These are phyloP conservation scores for Streptopelia turtur DNA, from an alignment of 2,797 vertebrate species.

Conservation along the genomic window DNA sequence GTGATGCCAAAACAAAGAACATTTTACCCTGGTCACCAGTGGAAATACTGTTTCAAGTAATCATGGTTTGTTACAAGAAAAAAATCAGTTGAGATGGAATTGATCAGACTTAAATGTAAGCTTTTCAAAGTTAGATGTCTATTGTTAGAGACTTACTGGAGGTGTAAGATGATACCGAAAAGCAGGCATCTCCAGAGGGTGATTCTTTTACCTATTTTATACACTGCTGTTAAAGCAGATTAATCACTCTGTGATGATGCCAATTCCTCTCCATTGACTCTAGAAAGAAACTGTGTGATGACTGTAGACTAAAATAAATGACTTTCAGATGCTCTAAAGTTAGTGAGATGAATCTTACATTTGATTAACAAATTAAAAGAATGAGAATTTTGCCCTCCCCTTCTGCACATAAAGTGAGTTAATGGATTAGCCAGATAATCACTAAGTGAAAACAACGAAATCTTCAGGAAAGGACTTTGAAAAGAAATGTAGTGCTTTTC, in stretches of 20 bases:
- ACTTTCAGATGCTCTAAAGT: not conserved
- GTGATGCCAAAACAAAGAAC: conserved; percentile 37
- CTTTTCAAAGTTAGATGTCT: conserved; percentile 37
- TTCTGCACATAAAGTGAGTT: not conserved
- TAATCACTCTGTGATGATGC: conserved; percentile 3
- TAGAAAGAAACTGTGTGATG: not conserved
- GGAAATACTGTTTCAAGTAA: not conserved
- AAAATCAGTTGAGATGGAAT: conserved; percentile 13
- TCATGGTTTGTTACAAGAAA: conserved; percentile 1
- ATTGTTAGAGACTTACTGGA: not conserved
- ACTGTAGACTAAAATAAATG: not conserved
- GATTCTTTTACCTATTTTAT: conserved; percentile 25
- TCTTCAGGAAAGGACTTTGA: not conserved
- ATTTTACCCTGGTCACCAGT: not conserved
- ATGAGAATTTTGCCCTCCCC: not conserved
- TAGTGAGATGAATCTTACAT: not conserved
- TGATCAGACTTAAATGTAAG: conserved; percentile 25
- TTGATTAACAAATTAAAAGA: conserved; percentile 22
- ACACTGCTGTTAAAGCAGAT: rapidly evolving
- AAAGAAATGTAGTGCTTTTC: not conserved
- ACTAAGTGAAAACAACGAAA: not conserved
- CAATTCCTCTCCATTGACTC: not conserved
- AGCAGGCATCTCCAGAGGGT: not conserved
- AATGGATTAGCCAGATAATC: not conserved
- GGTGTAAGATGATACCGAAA: not conserved